A percentile compares a stretch with the other conserved stretches of the same genome.
These are phyloP conservation scores for Phylloscopus whistleri DNA, from an alignment of 2,113 vertebrate species.

Conservation along the genomic window DNA sequence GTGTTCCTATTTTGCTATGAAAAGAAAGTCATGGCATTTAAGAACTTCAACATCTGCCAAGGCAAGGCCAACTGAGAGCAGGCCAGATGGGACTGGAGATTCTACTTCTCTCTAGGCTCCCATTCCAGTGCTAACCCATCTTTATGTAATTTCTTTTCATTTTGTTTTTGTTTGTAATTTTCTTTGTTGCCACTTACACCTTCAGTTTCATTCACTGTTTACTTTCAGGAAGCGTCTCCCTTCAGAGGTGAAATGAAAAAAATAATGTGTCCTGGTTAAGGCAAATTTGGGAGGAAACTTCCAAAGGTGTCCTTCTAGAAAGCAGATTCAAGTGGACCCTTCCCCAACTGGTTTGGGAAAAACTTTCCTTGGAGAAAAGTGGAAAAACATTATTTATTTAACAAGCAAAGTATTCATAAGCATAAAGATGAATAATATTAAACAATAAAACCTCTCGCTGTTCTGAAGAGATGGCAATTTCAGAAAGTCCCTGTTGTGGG, in stretches of 20 bases:
- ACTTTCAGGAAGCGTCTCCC: not conserved
- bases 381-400: not conserved
- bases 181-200: not conserved
- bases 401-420: not conserved
- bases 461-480: not conserved
- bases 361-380: not conserved
- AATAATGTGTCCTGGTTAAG: not conserved
- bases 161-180: not conserved
- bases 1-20: not conserved
- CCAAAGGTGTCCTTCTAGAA: too few relatives aligned
- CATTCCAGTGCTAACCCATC: not conserved
- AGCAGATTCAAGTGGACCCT: not conserved
- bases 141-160: not conserved
- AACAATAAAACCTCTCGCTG: not conserved
- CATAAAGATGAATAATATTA: not conserved
- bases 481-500: not conserved
- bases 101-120: not conserved
- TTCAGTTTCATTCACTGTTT: not conserved
- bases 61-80: not conserved
- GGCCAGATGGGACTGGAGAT: not conserved
- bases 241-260: not conserved
- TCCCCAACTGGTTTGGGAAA: fast-evolving
- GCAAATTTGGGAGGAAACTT: not conserved
- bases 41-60: not conserved
- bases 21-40: not conserved